Base-by-base conservation (phyloP, 2,797 vertebrate species). In the Anableps anableps region DNA sequence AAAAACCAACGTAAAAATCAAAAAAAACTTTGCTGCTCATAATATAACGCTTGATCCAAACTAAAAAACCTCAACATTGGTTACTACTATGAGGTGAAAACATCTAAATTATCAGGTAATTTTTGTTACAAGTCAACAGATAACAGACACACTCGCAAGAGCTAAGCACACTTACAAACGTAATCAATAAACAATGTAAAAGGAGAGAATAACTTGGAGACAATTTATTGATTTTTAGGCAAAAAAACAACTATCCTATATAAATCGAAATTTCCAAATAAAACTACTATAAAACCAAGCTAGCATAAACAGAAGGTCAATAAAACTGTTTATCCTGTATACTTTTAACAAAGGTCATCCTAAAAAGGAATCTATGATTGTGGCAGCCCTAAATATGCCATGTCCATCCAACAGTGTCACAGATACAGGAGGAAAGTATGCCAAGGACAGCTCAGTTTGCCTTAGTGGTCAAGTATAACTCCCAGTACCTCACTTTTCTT, bases 381-480 rank as follows among this genome's bases (percentile, higher is more conserved):
- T 47, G 43, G 43, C 17, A 47, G 5, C 74, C 16, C 34, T 23
- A 36, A 48, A 70, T 83, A 80, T 72, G 43, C 19, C 21, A 26
- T 53, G 41, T 83, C 77, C 53, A 78, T 88, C 68, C 74, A 79
- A 48, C 88, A 75, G 38, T 78, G 79, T 82, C 83, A 77, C 82
- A 83, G 66, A 85, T 72, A 74, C 60, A 55, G 60, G 36, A 79
- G 80, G 80, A 92, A 90, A 88, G 85, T 89, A 70, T 86, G 90
- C 91, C 90, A 93, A 93, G 90, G 89, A 90, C 91, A 80, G 80
- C 73, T 86, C 86, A 79, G 76, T 84, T 75, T 80, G 78, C 85
- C 83, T 74, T 80, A 70, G 86, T 83, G 89, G 78, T 79, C 81
- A 77, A 66, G 55, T 81, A 60, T 87, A 83, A 89, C 86, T 90